Evolutionary conservation across 2,113 vertebrate genomes (phyloP), one percentile per base, ranked within the genome.

Genomic region (Ictidomys tridecemlineatus): DNA sequence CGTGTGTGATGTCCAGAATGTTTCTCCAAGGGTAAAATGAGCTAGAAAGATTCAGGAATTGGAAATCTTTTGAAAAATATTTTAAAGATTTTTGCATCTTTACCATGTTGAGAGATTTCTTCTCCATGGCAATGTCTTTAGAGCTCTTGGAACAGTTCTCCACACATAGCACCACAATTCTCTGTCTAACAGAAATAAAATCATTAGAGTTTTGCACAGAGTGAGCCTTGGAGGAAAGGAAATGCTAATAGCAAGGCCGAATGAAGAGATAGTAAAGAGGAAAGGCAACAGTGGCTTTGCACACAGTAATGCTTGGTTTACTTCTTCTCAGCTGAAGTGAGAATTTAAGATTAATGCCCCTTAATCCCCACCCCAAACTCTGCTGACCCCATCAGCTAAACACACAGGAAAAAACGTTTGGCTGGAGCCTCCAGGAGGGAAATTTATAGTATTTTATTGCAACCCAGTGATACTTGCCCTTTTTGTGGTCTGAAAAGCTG

Each of bases 121-220:
- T 89, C 73, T 42, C 20, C 1, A 3, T 1, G 32, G 14, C 1
- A 20, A 56, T 80, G 30, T 26, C 26, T 79, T 22, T 53, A n/a
- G 39, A 30, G 8, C 56, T 26, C 58, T 80, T 80, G 5, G 14
- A 32, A 3, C 0, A 30, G 48, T 24, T 67, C 5, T 48, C 13
- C 13, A 26, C 3, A 45, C 0, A 32, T 0, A 13, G 48, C 5
- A 65, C 42, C 24, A 4, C 16, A 28, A 8, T 2, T 56, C 6
- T n/a, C 37, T n/a, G n/a, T n/a, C n/a, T 34, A 56, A 37, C 1
- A n/a, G 22, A 67, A 80, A 42, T 30, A 2, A 8, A 56, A 42
- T 56, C 18, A 3, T 24, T 45, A 24, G 34, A 28, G 34, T 56
- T 77, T 53, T 65, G 58, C 14, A 24, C 32, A 45, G 58, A 48